Evolutionary conservation across 2,888 invertebrate genomes (phyloP).

Genomic region (Embidobia sp.): DNA sequence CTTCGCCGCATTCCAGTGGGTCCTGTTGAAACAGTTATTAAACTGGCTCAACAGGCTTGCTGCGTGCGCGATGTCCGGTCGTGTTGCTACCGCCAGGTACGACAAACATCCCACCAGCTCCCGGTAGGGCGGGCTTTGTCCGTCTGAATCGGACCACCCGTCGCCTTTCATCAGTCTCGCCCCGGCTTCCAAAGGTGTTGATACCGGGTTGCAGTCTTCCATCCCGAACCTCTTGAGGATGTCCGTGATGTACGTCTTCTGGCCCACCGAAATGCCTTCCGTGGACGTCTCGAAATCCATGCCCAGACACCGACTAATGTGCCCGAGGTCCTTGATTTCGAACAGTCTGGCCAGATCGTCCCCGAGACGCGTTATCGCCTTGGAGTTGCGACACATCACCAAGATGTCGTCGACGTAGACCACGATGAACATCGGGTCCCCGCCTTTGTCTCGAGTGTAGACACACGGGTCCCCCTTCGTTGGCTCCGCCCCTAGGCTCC

Average conservation of each 20-base stretch:
- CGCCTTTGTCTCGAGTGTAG: slow-evolving; percentile 2
- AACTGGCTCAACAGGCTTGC: background rate
- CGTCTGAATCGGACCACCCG: background rate
- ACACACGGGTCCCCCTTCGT: slow-evolving; percentile 17
- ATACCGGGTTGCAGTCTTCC: slow-evolving; percentile 66
- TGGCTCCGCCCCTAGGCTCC: background rate
- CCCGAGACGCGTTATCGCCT: no score
- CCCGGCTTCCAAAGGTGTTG: background rate
- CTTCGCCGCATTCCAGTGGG: background rate
- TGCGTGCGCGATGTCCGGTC: slow-evolving; percentile 7
- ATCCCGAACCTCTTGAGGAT: background rate
- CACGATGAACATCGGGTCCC: background rate
- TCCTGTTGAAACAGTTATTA: background rate
- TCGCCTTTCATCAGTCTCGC: background rate
- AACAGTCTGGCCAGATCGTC: slow-evolving; percentile 7
- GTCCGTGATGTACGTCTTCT: slow-evolving; percentile 1
- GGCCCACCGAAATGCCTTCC: slow-evolving; percentile 12
- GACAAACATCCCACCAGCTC: background rate
- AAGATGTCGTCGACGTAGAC: slow-evolving; percentile 23
- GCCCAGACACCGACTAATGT: slow-evolving; percentile 12
- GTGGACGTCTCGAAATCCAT: slow-evolving; percentile 16
- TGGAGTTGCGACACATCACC: slow-evolving; percentile 1
- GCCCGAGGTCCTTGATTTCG: slow-evolving; percentile 13
- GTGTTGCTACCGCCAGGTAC: background rate
- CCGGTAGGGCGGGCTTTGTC: background rate